Base-by-base conservation (phyloP, 2,113 vertebrate species). In the Phoenicopterus ruber region DNA sequence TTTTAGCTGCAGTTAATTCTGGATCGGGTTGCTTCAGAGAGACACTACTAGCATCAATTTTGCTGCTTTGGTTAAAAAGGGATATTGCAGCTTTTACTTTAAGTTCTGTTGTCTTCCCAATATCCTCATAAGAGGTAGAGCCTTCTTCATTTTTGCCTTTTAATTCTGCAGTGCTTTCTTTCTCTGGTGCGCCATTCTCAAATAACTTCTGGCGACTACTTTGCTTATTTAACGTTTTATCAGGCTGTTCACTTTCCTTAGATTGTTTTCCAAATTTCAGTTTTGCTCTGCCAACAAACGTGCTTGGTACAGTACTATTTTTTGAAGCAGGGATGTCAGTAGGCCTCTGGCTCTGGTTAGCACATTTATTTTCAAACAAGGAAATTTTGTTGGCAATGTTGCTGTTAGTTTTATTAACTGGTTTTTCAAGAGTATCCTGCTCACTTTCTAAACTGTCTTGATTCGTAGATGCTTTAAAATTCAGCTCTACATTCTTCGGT, bases 381-480 rank as follows among this genome's bases (percentile, higher is more conserved):
- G 98, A 98, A 96, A 98, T 98, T 97, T 98, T 98, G 93, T 97
- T 98, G 92, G 98, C 98, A 58, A 98, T 98, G 73, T 86, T 97
- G 96, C 92, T 97, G 92, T 98, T 98, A 90, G 98, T 97, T 96
- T 98, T 98, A 82, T 98, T 97, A 89, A 97, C 97, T 49, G 98
- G 81, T 94, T 98, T 98, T 96, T 97, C 98, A 63, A 97, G 83
- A 22, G 97, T 42, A 82, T 97, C 98, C 42, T 98, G 97, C 44
- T 97, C 97, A 90, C 66, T 94, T 96, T 97, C 98, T 83, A 91
- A 86, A 96, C 80, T 84, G 40, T 98, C 98, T 90, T 95, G 86
- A 90, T 94, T 98, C 8, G 77, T 97, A 5, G 97, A 21, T 42
- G 94, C 88, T 97, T 98, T 98, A 86, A 98, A 96, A 94, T 98